Conservation (phyloP, 2,113 vertebrate genomes). For the Pseudonaja textilis region DNA sequence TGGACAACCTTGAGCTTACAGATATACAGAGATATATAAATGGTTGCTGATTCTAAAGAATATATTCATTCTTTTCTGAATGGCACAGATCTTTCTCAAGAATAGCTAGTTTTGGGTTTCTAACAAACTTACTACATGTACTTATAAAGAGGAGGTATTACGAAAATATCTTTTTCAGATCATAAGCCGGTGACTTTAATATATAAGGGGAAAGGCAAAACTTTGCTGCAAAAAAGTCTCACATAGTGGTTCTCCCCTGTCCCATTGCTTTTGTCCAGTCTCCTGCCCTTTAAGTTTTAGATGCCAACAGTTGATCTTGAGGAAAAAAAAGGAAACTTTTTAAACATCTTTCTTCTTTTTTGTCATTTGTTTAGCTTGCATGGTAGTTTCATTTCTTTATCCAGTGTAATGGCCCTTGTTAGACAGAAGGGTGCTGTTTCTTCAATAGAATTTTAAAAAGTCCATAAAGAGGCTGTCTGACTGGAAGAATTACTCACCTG, state of each 20-base stretch:
- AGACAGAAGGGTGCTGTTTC: conserved; percentile 67
- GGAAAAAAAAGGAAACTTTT: neutral
- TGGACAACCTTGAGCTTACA: neutral
- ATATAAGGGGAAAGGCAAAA: neutral
- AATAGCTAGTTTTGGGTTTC: neutral
- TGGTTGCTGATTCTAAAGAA: neutral
- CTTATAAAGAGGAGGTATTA: neutral
- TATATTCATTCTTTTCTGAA: neutral
- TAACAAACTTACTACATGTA: neutral
- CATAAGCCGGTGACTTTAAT: neutral
- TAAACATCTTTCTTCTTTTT: conserved; percentile 16
- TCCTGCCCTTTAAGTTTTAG: neutral
- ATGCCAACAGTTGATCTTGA: neutral
- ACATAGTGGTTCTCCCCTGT: neutral
- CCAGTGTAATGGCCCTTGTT: conserved; percentile 55
- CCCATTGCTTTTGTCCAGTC: neutral
- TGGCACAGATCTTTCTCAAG: neutral
- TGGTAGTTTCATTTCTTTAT: conserved; percentile 65
- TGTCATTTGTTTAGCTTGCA: conserved; percentile 52
- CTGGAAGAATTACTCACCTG: conserved; percentile 60
- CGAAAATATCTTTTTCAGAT: neutral
- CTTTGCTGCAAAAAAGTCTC: neutral
- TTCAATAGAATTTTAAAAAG: conserved; percentile 67
- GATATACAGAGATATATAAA: neutral
- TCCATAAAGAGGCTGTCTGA: conserved; percentile 62